A percentile compares a stretch with the other conserved stretches of the same genome.
These are phyloP conservation scores for Oreonectes daqikongensis DNA, from an alignment of 2,797 vertebrate genomes.

Conservation along the genomic window DNA sequence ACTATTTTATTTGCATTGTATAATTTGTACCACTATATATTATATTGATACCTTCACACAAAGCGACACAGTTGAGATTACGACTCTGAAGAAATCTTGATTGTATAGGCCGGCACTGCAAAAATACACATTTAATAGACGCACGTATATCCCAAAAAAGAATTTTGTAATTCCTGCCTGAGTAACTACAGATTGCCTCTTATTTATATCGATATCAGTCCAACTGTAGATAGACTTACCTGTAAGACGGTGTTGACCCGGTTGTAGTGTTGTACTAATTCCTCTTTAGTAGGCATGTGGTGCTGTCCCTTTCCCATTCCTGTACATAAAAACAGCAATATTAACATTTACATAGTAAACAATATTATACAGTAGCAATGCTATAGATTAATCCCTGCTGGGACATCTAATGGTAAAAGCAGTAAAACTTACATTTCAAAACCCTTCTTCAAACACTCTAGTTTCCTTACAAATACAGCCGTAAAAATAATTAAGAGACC, in stretches of 20 bases:
- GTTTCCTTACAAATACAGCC: too few species aligned
- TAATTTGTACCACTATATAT: not conserved
- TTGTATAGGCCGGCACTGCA: conserved; percentile 82
- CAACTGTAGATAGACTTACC: conserved; percentile 67
- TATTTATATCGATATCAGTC: conserved; percentile 6
- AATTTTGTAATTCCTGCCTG: not conserved
- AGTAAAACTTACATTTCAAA: too few species aligned
- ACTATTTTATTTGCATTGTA: not conserved
- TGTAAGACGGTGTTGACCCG: conserved; percentile 87
- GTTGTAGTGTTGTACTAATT: conserved; percentile 88
- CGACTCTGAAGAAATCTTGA: conserved; percentile 90
- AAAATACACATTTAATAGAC: not conserved
- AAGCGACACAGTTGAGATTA: conserved; percentile 95
- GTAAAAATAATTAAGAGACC: too few species aligned
- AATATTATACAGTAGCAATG: not conserved
- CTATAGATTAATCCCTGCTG: not conserved
- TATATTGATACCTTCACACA: conserved; percentile 87
- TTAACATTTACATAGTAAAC: not conserved
- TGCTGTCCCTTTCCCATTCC: conserved; percentile 98
- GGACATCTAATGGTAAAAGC: not conserved
- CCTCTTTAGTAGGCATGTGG: conserved; percentile 89
- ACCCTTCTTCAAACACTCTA: too few species aligned
- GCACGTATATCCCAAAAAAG: not conserved
- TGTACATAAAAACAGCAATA: conserved; percentile 58
- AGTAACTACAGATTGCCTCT: conserved; percentile 10